Evolutionary conservation across 2,113 vertebrate genomes (phyloP).

Genomic region (Chaetodon auriga): DNA sequence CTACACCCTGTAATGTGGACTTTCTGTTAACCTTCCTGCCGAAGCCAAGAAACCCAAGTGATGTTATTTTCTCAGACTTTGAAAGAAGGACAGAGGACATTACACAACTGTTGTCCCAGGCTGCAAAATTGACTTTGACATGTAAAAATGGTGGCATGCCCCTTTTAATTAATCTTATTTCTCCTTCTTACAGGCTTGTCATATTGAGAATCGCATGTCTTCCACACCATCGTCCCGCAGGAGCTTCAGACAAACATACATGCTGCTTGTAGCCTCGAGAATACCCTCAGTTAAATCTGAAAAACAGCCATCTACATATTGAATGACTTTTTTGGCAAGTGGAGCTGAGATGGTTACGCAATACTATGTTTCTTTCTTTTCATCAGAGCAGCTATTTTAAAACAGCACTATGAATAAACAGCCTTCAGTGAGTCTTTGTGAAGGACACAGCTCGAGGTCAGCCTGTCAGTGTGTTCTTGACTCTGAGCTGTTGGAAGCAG

Average conservation of each 20-base stretch:
- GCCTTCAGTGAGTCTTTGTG: conserved; percentile 29
- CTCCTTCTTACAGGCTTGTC: too few relatives aligned
- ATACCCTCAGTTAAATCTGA: not conserved
- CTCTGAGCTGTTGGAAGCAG: conserved; percentile 1
- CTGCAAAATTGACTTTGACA: too few relatives aligned
- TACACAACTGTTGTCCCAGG: not conserved
- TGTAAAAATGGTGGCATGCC: too few relatives aligned
- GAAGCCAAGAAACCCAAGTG: too few relatives aligned
- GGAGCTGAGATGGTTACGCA: conserved; percentile 34
- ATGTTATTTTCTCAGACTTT: too few relatives aligned
- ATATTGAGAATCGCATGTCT: too few relatives aligned
- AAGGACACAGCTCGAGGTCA: conserved; percentile 36
- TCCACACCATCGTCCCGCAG: too few relatives aligned
- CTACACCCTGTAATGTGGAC: too few relatives aligned
- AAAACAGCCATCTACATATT: conserved; percentile 28
- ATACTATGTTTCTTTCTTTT: conserved; percentile 39
- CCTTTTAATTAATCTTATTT: too few relatives aligned
- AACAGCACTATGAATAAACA: conserved; percentile 54
- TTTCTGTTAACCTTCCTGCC: too few relatives aligned
- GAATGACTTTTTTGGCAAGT: conserved; percentile 22
- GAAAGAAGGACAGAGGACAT: not conserved
- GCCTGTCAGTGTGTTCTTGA: not conserved
- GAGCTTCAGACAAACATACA: not conserved
- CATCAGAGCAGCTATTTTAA: conserved; percentile 58
- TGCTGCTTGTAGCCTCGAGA: not conserved